Base-by-base conservation (phyloP, 2,113 vertebrate genomes). In the Cromileptes altivelis region DNA sequence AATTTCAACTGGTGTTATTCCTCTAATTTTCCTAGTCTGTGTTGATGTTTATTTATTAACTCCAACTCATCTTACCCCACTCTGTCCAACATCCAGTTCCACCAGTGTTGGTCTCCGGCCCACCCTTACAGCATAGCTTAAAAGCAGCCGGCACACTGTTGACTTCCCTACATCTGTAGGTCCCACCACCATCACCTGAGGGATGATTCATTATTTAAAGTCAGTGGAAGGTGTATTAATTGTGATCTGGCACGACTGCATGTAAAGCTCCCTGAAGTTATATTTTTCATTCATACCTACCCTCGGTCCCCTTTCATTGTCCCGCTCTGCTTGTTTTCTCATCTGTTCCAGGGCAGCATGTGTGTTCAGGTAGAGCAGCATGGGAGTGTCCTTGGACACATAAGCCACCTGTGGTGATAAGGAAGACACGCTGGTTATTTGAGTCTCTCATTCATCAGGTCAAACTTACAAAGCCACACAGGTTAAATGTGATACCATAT, bases 301-400 rank as follows among this genome's bases (percentile, higher is more conserved):
- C 9, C 98, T 94, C 0, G 98, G 98, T 0, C 98, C 98, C 2
- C 98, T 95, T 75, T 99, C 98, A 8, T 98, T 97, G 88, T 99
- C 98, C 12, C 96, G 94, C 91, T 99, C 97, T 0, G 98, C 98
- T 87, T 99, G 98, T 90, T 96, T 96, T 76, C 98, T 95, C 98
- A 99, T 99, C 94, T 99, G 98, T 88, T 99, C 98, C 92, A 99
- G 91, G 0, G 97, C 98, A 15, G 98, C 97, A 23, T 99, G 98
- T 11, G 97, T 97, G 94, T 99, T 99, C 30, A 99, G 95, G 82
- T 99, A 99, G 61, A 99, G 96, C 85, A 99, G 91, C 98, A 99
- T 99, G 23, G 98, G 98, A 0, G 98, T 98, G 70, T 99, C 98
- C 86, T 96, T 97, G n/a, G 98, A 99, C 42, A 99, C 81, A 23